Evolutionary conservation across 2,113 vertebrate genomes (phyloP).

Genomic region (Grus americana): DNA sequence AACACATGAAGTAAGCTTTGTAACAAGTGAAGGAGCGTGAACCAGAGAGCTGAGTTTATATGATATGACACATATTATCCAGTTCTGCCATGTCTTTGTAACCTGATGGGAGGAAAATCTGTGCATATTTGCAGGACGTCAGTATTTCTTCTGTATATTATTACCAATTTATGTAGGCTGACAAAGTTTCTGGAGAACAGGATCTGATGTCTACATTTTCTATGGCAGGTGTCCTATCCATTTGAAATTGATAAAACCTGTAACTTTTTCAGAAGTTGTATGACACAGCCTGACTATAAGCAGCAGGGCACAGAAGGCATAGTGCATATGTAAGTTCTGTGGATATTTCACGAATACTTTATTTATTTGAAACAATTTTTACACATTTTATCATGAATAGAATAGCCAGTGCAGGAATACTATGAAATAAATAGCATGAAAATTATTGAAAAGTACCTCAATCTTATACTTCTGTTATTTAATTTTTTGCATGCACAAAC

Average conservation of each 20-base stretch:
- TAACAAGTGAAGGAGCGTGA: background rate
- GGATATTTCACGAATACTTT: background rate
- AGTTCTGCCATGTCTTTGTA: background rate
- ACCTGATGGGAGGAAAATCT: background rate
- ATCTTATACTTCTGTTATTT: background rate
- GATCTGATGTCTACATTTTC: background rate
- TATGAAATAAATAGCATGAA: slow-evolving; percentile 72
- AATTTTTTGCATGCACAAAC: background rate
- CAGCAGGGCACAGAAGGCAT: background rate
- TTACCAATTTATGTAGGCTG: background rate
- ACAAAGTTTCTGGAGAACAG: background rate
- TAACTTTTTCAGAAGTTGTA: background rate
- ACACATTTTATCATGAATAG: background rate
- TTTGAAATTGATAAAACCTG: background rate
- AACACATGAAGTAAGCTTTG: background rate
- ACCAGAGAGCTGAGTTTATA: background rate
- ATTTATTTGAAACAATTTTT: slow-evolving; percentile 32
- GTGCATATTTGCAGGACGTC: background rate
- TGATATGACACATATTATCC: background rate
- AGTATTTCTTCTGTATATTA: background rate
- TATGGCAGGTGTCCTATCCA: background rate
- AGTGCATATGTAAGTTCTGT: background rate
- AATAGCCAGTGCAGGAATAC: background rate
- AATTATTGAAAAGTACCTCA: background rate
- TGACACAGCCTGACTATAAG: background rate